phyloP scores from a whole-genome alignment of 2,888 invertebrate genomes.

The Cataglyphis albicans region DNA sequence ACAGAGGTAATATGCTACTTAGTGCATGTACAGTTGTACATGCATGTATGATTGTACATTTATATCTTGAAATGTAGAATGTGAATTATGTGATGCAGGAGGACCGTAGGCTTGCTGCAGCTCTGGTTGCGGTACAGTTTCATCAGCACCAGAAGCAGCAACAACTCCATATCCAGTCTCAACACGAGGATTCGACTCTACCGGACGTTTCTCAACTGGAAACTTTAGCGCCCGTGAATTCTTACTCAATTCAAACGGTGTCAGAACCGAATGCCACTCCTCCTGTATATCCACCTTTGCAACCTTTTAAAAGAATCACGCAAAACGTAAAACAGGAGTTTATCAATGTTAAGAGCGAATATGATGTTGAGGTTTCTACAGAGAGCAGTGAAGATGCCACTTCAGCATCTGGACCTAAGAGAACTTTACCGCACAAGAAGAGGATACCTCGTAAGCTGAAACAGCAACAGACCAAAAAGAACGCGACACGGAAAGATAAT shows the following conservation, averaged over 20 bases:
- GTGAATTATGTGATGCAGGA: conserved; percentile 83
- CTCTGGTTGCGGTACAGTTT: conserved; percentile 89
- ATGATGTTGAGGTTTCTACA: conserved; percentile 85
- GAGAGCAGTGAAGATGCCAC: conserved; percentile 86
- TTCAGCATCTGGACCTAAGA: conserved; percentile 86
- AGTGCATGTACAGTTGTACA: background rate
- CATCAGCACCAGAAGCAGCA: conserved; percentile 89
- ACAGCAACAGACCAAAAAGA: conserved; percentile 83
- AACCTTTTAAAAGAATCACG: conserved; percentile 79
- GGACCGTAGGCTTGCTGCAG: conserved; percentile 88
- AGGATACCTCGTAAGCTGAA: conserved; percentile 93
- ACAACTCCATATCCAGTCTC: conserved; percentile 83
- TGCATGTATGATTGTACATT: background rate
- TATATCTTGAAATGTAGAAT: conserved; percentile 24
- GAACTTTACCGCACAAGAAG: conserved; percentile 94
- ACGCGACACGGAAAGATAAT: conserved; percentile 77
- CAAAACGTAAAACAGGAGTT: conserved; percentile 83
- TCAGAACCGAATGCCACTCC: conserved; percentile 77
- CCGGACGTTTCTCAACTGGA: conserved; percentile 82
- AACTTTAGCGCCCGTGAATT: conserved; percentile 80
- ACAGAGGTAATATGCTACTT: conserved; percentile 77
- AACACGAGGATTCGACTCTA: conserved; percentile 80
- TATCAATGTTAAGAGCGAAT: conserved; percentile 85
- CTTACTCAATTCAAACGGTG: conserved; percentile 83
- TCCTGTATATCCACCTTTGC: conserved; percentile 80